Conservation (phyloP, 2,797 vertebrate species). For the Pangasius mekongensis region DNA sequence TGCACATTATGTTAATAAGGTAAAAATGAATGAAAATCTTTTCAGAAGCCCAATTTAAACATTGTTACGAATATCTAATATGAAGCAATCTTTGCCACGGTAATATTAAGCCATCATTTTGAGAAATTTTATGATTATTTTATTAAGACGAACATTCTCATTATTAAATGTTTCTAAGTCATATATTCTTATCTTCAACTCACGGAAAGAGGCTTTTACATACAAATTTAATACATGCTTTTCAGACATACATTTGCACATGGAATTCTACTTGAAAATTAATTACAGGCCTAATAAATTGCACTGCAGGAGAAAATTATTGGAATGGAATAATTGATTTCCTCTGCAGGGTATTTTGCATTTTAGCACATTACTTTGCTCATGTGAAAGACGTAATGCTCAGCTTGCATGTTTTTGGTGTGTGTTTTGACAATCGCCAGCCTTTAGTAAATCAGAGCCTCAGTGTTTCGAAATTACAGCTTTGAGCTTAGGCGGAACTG, state of each 20-base stretch:
- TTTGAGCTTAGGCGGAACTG: neutral
- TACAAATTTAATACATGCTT: neutral
- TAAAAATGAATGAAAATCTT: neutral
- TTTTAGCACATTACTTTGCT: neutral
- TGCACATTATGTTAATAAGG: neutral
- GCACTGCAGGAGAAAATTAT: neutral
- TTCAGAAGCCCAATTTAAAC: neutral
- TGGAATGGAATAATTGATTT: too few relatives aligned
- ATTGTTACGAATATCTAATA: neutral
- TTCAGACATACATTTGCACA: neutral
- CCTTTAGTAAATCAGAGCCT: neutral
- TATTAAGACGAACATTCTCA: neutral
- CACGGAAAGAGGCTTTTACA: neutral
- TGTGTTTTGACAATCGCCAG: neutral
- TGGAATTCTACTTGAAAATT: neutral
- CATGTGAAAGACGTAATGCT: neutral
- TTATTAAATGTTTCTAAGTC: neutral
- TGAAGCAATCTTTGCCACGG: neutral
- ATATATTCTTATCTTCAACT: neutral
- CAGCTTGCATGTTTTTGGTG: neutral
- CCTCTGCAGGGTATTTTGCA: neutral
- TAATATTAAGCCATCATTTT: neutral
- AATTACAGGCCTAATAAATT: neutral
- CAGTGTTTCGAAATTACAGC: neutral
- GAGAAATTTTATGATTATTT: neutral